phyloP scores from a whole-genome alignment of 2,888 invertebrate species.

The Apodemia hepburni region DNA sequence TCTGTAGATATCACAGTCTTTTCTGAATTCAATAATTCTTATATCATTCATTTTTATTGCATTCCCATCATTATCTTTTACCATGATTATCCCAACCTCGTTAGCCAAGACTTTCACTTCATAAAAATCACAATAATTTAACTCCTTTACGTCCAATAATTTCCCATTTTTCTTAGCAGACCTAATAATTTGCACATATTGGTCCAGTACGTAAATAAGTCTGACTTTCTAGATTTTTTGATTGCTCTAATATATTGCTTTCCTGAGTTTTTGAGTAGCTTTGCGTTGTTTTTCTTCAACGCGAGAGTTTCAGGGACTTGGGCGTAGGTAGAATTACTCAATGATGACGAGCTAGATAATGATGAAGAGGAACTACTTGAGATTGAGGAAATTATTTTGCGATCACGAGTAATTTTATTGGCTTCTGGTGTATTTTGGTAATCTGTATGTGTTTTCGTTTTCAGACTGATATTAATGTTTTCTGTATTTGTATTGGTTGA shows the following conservation, averaged over 20 bases:
- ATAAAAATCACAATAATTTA: conserved; percentile 17
- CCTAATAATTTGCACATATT: conserved; percentile 14
- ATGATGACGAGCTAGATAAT: conserved; percentile 9
- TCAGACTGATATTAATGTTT: too few species aligned
- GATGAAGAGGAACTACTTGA: conserved; percentile 9
- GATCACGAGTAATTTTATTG: conserved; percentile 7
- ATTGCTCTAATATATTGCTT: conserved; percentile 9
- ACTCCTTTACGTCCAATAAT: conserved; percentile 5
- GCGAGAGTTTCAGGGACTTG: conserved; percentile 11
- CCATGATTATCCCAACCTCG: conserved; percentile 10
- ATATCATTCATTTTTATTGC: conserved; percentile 16
- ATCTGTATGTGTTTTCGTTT: neutral
- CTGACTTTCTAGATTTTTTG: conserved; percentile 1
- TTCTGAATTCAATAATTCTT: conserved; percentile 15
- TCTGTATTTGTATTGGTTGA: too few species aligned
- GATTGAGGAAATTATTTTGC: conserved; percentile 8
- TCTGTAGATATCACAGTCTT: conserved; percentile 7
- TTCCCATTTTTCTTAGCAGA: conserved; percentile 15
- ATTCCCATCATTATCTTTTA: conserved; percentile 15
- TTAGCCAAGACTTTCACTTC: conserved; percentile 12
- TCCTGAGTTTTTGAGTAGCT: conserved; percentile 14
- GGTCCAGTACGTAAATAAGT: neutral
- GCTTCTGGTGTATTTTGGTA: conserved; percentile 11
- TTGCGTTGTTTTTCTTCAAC: conserved; percentile 4
- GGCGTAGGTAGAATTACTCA: conserved; percentile 10